phyloP scores from a whole-genome alignment of 1,140 invertebrate genomes.

The Hylaeus volcanicus region DNA sequence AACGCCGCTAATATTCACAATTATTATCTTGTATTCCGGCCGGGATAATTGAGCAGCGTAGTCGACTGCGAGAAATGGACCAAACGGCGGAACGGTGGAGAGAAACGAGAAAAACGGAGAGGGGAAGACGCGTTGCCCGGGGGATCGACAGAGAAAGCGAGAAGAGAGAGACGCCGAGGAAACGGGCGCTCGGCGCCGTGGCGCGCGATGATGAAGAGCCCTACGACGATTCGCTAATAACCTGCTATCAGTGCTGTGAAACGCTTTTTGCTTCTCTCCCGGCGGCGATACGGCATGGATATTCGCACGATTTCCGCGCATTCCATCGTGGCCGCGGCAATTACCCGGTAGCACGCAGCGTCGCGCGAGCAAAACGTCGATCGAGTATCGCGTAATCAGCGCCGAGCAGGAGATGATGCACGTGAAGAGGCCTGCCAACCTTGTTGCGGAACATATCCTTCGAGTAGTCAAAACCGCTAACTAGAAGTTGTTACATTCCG shows the following conservation, averaged over 20 bases:
- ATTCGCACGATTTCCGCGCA: conserved; percentile 46
- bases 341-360: conserved; percentile 15
- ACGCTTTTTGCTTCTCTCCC: conserved; percentile 19
- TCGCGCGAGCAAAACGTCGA: not conserved
- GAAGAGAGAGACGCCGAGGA: conserved; percentile 24
- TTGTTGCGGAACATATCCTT: too few relatives aligned
- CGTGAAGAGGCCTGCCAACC: too few relatives aligned
- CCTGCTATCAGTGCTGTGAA: conserved; percentile 43
- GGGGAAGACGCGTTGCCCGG: too few relatives aligned
- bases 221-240: conserved; percentile 51
- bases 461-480: too few relatives aligned
- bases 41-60: conserved; percentile 50
- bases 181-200: conserved; percentile 72
- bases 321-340: conserved; percentile 20
- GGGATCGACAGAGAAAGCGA: not conserved
- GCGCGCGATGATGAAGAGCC: conserved; percentile 32
- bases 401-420: too few relatives aligned
- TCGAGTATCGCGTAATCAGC: not conserved
- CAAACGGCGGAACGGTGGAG: not conserved
- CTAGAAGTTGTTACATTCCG: too few relatives aligned
- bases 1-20: conserved; percentile 58
- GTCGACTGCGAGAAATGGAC: conserved; percentile 32
- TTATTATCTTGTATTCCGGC: conserved; percentile 57
- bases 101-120: not conserved
- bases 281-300: conserved; percentile 16